Conservation (phyloP, 1,140 invertebrate genomes). For the Pollicipes pollicipes region DNA sequence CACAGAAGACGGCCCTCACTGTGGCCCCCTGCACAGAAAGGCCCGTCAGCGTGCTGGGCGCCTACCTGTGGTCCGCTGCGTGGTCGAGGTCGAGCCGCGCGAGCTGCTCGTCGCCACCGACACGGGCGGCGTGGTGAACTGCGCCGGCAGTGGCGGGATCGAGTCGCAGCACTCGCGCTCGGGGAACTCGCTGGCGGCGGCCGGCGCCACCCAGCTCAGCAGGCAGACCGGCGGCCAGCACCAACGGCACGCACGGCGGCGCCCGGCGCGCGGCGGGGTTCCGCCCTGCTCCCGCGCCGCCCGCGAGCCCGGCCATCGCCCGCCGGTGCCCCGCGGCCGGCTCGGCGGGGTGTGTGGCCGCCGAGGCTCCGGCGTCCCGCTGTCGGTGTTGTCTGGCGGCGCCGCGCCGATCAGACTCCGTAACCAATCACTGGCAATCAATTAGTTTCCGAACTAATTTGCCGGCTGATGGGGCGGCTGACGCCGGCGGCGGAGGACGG, state of each 20-base stretch:
- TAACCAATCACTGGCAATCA: background rate
- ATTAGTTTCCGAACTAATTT: background rate
- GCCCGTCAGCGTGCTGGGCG: too few relatives aligned
- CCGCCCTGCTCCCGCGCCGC: too few relatives aligned
- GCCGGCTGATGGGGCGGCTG: background rate
- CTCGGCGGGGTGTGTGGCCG: too few relatives aligned
- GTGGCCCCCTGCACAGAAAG: too few relatives aligned
- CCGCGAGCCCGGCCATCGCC: background rate
- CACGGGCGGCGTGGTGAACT: constrained; percentile 1
- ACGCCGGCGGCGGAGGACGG: too few relatives aligned
- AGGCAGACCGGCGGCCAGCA: too few relatives aligned
- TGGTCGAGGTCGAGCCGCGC: background rate
- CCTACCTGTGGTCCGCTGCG: too few relatives aligned
- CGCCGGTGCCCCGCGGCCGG: too few relatives aligned
- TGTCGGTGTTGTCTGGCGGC: background rate
- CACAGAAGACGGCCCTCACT: too few relatives aligned
- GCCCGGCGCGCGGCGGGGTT: too few relatives aligned
- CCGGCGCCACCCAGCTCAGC: background rate
- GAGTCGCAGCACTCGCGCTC: constrained; percentile 5
- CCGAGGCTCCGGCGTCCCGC: too few relatives aligned
- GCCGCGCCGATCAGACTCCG: background rate
- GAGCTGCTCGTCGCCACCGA: background rate
- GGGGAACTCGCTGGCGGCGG: background rate
- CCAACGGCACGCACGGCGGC: background rate
- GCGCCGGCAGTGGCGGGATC: background rate